Percentiles rank a stretch among this genome's conserved stretches.
Conservation (phyloP, 1,140 invertebrate species). For the Thaumetopoea pityocampa region DNA sequence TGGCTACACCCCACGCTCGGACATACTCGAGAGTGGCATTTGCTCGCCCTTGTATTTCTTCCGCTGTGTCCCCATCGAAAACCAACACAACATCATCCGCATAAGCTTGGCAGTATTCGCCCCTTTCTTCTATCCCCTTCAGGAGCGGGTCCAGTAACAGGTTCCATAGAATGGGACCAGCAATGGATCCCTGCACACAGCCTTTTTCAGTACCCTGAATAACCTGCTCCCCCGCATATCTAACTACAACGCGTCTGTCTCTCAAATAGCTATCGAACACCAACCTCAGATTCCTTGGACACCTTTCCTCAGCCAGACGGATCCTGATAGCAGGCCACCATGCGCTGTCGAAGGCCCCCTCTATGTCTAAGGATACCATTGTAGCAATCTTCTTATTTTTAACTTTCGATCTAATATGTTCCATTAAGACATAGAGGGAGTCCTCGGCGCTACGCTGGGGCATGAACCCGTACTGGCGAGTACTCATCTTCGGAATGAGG, state of each 20-base stretch:
- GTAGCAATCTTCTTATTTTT: constrained; percentile 1
- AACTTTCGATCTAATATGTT: constrained; percentile 5
- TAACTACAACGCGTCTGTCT: constrained; percentile 1
- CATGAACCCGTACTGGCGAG: too few species aligned
- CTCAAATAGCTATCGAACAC: constrained; percentile 3
- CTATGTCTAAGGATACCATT: constrained; percentile 7
- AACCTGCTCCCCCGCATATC: constrained; percentile 2
- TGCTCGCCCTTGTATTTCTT: too few species aligned
- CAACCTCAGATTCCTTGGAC: neutral
- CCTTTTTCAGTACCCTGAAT: neutral
- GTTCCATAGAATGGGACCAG: neutral
- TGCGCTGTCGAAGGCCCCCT: constrained; percentile 14
- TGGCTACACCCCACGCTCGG: neutral
- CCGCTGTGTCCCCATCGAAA: too few species aligned
- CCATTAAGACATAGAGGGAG: too few species aligned
- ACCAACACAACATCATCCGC: too few species aligned
- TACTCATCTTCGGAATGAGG: too few species aligned
- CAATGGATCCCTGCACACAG: constrained; percentile 7
- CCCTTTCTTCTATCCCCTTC: too few species aligned
- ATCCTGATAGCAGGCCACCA: constrained; percentile 12
- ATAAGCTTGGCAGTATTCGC: too few species aligned
- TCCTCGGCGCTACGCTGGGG: too few species aligned
- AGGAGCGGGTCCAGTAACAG: neutral
- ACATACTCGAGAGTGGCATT: too few species aligned
- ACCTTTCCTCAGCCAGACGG: constrained; percentile 10